Evolutionary conservation across 2,113 vertebrate species (phyloP), one percentile per base, ranked within the genome.

Genomic region (Hylia prasina): DNA sequence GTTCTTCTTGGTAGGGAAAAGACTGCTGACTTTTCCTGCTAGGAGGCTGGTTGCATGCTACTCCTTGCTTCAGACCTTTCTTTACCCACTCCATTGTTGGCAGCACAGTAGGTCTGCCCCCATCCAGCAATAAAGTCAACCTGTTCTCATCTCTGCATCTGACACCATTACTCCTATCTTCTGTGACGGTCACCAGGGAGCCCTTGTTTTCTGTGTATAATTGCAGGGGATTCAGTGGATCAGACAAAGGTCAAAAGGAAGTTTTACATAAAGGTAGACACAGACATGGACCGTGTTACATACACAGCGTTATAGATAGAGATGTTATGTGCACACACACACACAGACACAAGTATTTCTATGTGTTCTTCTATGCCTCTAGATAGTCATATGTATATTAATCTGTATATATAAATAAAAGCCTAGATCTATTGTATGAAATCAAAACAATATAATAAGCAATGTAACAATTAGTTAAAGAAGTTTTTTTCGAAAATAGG

Each of bases 101-200:
- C 28, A 69, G 6, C 17, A 37, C 1, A 0, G 9, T 8, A 48
- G 15, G 13, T 69, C 47, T 80, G 19, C 19, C 10, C 11, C 19
- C 12, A 42, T 27, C 18, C 28, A 42, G 13, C 5, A 51, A 13
- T 11, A 72, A 71, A 31, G 1, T 2, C 30, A 82, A 13, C 5
- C 23, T 56, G 44, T 9, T 79, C 22, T 60, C 18, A 54, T 44
- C 27, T 76, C 16, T 25, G 1, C 17, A 15, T n/a, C 57, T 27
- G 31, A 28, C 25, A 28, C 4, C 56, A 40, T 6, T 18, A 5
- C 28, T 51, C 31, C 12, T 13, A n/a, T 16, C 17, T 44, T 77
- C 58, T 53, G 0, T 18, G 45, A 31, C 31, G 11, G 14, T 3
- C 3, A 0, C 28, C 47, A 64, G 3, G 8, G 31, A 61, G 9